Evolutionary conservation across 1,140 invertebrate genomes (phyloP), one percentile per base, ranked within the genome.

Genomic region (Heterodera schachtii): DNA sequence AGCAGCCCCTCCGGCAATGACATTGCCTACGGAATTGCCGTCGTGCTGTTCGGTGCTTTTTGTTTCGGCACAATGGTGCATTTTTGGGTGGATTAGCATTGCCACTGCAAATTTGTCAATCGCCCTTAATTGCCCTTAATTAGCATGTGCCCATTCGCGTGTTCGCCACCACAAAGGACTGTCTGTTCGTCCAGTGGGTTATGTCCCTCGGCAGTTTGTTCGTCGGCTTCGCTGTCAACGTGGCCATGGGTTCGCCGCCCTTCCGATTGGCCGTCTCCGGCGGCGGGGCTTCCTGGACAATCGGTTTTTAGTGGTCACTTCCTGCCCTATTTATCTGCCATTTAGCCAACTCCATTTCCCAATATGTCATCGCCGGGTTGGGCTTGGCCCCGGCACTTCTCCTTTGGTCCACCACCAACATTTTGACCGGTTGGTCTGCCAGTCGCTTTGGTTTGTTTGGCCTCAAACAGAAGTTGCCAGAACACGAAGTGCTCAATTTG

Each of bases 391-490:
- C 80, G 8, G 84, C 77, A 4, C 75, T 84, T 44, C 74, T 84
- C n/a, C 69, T 84, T 6, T 84, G 84, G 84, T 83, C 75, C 46
- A 75, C 79, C 57, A 84, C 83, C 31, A 84, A 84, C n/a, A 83
- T 81, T 66, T 44, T 84, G 16, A 78, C 78, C n/a, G 84, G 84
- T 6, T 84, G 84, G 84, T 67, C 83, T 9, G 81, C 73, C 71
- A 78, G 83, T 3, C 66, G 78, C n/a, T 84, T 84, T 52, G 84
- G 84, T 11, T 13, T 85, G 21, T 85, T 84, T 67, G 84, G 84
- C 1, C 75, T 84, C 31, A 64, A 81, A 64, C 31, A 52, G 7
- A 81, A 74, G 41, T 49, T 84, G n/a, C 73, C 83, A 1, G 66
- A 44, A 49, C 73, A 79, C 73, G 78, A 81, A 41, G 41, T 73